Evolutionary conservation across 2,888 invertebrate species (phyloP).

Genomic region (Caenorhabditis sp.): DNA sequence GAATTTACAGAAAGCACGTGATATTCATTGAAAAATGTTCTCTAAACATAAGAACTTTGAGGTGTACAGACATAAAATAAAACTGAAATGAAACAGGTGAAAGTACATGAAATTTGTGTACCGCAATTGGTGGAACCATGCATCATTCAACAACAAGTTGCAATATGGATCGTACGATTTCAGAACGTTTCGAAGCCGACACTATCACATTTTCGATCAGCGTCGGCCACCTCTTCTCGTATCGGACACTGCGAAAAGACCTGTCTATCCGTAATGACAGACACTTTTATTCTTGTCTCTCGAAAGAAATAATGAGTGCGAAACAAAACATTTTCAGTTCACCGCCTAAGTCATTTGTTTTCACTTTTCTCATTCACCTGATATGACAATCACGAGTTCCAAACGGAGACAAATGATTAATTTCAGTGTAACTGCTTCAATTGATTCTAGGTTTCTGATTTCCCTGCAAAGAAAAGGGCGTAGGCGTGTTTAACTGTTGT

Average conservation of each 20-base stretch:
- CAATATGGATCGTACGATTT: slow-evolving; percentile 38
- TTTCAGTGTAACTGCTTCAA: too few species aligned
- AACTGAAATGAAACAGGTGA: slow-evolving; percentile 7
- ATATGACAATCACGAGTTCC: too few species aligned
- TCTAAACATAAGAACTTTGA: not conserved
- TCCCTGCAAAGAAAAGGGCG: too few species aligned
- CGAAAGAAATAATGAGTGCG: not conserved
- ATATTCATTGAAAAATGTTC: not conserved
- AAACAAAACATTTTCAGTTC: not conserved
- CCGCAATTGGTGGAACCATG: slow-evolving; percentile 37
- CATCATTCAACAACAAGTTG: slow-evolving; percentile 8
- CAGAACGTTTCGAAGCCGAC: slow-evolving; percentile 17
- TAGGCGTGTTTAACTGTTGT: too few species aligned
- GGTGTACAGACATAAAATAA: too few species aligned
- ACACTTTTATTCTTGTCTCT: not conserved
- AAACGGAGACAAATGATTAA: too few species aligned
- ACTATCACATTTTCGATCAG: slow-evolving; percentile 22
- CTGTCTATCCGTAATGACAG: slow-evolving; percentile 9
- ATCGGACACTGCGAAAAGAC: not conserved
- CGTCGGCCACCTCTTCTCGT: not conserved
- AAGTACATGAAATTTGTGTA: slow-evolving; percentile 37
- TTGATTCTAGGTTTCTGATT: too few species aligned
- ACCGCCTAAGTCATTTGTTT: not conserved
- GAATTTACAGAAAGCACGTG: slow-evolving; percentile 18
- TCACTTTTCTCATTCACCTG: too few species aligned